Conservation (phyloP, 2,888 invertebrate genomes). For the Noctua fimbriata region DNA sequence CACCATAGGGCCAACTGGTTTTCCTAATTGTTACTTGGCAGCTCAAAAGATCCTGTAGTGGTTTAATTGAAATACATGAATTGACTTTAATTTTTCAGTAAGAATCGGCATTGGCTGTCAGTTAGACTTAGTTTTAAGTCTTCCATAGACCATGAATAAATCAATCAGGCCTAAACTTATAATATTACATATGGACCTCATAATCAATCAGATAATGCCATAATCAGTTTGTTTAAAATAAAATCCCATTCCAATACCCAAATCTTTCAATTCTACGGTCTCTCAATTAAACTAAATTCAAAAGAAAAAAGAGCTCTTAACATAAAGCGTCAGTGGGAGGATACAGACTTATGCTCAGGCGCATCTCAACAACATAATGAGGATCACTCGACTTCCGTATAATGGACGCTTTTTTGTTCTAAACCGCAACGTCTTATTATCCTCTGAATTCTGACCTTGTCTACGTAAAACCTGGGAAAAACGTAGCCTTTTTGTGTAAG, state of each 20-base stretch:
- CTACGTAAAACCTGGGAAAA: conserved; percentile 28
- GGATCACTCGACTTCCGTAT: conserved; percentile 69
- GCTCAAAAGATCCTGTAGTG: not conserved
- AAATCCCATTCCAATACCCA: not conserved
- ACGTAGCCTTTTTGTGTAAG: conserved; percentile 29
- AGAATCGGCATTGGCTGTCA: too few species aligned
- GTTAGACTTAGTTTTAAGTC: too few species aligned
- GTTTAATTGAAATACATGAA: not conserved
- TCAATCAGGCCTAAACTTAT: too few species aligned
- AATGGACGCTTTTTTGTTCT: conserved; percentile 64
- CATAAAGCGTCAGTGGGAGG: conserved; percentile 45
- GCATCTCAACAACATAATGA: conserved; percentile 74
- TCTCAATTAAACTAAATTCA: conserved; percentile 9
- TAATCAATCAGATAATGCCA: not conserved
- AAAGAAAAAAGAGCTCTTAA: conserved; percentile 29
- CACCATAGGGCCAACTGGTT: not conserved
- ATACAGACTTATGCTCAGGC: conserved; percentile 34
- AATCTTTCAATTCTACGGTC: conserved; percentile 13
- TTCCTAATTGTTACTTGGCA: not conserved
- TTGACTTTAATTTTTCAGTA: too few species aligned
- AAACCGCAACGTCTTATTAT: conserved; percentile 58
- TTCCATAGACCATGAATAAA: too few species aligned
- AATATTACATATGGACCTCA: too few species aligned
- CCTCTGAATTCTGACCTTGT: conserved; percentile 51
- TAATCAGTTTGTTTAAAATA: conserved; percentile 21